Conservation (phyloP, 2,113 vertebrate genomes). For the Scartelaos histophorus region DNA sequence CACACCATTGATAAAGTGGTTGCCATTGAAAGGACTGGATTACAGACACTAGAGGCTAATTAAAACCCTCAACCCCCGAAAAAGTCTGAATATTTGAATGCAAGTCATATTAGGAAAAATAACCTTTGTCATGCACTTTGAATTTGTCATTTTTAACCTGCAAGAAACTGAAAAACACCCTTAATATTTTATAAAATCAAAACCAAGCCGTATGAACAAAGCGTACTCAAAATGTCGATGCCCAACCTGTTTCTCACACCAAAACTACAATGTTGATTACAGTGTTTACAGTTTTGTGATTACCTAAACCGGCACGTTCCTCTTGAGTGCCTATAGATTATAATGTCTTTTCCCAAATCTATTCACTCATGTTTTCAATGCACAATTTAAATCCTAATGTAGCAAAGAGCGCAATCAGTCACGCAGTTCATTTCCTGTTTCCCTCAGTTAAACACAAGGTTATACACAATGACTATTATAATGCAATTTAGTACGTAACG, state of each 20-base stretch:
- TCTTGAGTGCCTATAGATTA: constrained; percentile 1
- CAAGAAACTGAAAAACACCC: background rate
- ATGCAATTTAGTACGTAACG: background rate
- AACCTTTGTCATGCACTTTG: too few species aligned
- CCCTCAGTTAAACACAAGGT: background rate
- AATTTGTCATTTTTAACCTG: too few species aligned
- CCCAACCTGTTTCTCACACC: background rate
- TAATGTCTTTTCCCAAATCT: background rate
- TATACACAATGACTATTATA: background rate
- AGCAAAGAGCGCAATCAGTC: background rate
- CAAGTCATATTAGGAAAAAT: too few species aligned
- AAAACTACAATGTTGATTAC: background rate
- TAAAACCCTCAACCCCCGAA: too few species aligned
- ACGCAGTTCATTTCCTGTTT: background rate
- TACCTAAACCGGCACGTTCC: background rate
- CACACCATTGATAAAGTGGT: too few species aligned
- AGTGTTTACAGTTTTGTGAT: background rate
- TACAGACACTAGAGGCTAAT: too few species aligned
- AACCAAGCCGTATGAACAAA: background rate
- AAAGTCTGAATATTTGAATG: too few species aligned
- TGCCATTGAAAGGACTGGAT: too few species aligned
- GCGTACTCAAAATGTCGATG: background rate
- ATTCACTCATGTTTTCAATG: background rate
- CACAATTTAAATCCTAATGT: background rate
- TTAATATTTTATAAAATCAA: background rate